Evolutionary conservation across 2,888 invertebrate genomes (phyloP).

Genomic region (Lottia gigantea): DNA sequence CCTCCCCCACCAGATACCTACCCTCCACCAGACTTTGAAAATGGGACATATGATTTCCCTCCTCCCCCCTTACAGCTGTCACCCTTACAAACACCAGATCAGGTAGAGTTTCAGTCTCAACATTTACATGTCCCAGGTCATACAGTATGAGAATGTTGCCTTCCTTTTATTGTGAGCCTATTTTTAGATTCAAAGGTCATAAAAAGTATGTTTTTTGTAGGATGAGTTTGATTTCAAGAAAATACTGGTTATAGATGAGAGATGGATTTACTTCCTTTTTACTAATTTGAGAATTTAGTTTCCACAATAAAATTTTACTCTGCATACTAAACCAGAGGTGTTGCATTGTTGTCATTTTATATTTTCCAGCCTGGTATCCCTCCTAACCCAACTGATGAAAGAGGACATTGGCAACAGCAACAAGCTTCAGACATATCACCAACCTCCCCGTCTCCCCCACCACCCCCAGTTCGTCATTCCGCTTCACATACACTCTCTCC

Average conservation of each 20-base stretch:
- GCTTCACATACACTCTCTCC: slow-evolving; percentile 18
- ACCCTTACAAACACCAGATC: slow-evolving; percentile 14
- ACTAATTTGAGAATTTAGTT: too few species aligned
- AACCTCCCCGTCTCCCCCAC: slow-evolving; percentile 25
- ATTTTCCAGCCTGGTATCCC: slow-evolving; percentile 24
- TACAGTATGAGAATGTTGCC: too few species aligned
- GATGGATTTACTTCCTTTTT: too few species aligned
- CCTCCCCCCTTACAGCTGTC: slow-evolving; percentile 25
- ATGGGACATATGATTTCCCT: slow-evolving; percentile 33
- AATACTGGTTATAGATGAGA: too few species aligned
- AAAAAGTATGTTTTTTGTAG: too few species aligned
- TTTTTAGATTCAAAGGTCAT: too few species aligned
- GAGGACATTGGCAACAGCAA: slow-evolving; percentile 40
- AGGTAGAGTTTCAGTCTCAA: slow-evolving; percentile 16
- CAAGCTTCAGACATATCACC: slow-evolving; percentile 32
- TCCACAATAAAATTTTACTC: too few species aligned
- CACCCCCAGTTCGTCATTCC: slow-evolving; percentile 19
- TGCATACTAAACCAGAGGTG: too few species aligned
- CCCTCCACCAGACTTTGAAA: slow-evolving; percentile 34
- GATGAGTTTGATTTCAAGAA: too few species aligned
- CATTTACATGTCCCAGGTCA: too few species aligned
- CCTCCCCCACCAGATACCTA: slow-evolving; percentile 30
- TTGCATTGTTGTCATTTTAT: too few species aligned
- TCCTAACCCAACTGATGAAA: slow-evolving; percentile 22
- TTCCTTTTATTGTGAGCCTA: too few species aligned